A percentile compares a stretch with the other conserved stretches of the same genome.
Evolutionary conservation across 2,113 vertebrate genomes (phyloP).

Genomic region (Verasper variegatus): DNA sequence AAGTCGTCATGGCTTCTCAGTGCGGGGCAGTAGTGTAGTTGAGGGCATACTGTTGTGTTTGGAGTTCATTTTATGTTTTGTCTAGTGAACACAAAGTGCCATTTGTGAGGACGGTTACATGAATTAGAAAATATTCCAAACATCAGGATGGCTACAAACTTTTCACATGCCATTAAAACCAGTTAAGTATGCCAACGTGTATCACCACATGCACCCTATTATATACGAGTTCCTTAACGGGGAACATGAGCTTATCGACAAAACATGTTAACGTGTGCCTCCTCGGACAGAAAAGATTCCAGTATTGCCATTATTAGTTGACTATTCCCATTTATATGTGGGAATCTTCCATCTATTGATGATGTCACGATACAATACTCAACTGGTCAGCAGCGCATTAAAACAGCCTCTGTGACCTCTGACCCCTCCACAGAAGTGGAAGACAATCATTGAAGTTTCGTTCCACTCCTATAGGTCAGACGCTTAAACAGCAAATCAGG

Average conservation of each 20-base stretch:
- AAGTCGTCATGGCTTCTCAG: constrained; percentile 50
- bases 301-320: constrained; percentile 2
- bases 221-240: not conserved
- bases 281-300: constrained; percentile 7
- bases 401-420: constrained; percentile 1
- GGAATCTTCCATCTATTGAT: not conserved
- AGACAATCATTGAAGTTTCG: constrained; percentile 1
- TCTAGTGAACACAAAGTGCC: not conserved
- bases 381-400: constrained; percentile 5
- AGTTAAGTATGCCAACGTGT: not conserved
- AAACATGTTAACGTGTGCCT: constrained; percentile 15
- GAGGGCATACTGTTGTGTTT: constrained; percentile 6
- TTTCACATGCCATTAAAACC: not conserved
- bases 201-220: not conserved
- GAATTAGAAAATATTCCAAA: constrained; percentile 13
- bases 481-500: not conserved
- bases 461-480: constrained; percentile 6
- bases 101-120: not conserved
- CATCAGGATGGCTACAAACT: not conserved
- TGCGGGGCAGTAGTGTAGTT: constrained; percentile 57
- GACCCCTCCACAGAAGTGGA: not conserved
- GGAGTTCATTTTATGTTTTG: not conserved
- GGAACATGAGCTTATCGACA: constrained; percentile 21
- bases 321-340: not conserved
- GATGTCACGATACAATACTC: not conserved